Percentiles rank a stretch among this genome's conserved stretches.
phyloP scores from a whole-genome alignment of 2,113 vertebrate species.

The Microcebus ravelobensis region DNA sequence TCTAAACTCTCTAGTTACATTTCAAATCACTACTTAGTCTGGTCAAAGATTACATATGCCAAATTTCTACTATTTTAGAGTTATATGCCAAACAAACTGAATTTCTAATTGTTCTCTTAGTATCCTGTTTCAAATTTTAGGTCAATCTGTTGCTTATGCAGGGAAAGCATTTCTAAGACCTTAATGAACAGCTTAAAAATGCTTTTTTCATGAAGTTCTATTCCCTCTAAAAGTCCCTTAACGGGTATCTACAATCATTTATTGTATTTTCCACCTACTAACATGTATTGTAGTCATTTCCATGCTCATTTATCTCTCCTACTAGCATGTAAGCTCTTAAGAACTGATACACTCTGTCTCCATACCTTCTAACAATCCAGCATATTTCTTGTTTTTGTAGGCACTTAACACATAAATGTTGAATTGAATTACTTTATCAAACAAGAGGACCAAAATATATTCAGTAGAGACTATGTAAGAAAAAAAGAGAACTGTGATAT shows the following conservation, averaged over 20 bases:
- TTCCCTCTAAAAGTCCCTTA: not conserved
- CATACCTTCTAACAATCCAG: not conserved
- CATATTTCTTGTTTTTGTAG: not conserved
- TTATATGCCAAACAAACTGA: not conserved
- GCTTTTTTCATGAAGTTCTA: not conserved
- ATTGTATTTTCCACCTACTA: not conserved
- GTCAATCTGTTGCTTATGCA: not conserved
- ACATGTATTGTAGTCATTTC: not conserved
- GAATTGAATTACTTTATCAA: not conserved
- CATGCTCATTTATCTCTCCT: not conserved
- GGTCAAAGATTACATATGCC: not conserved
- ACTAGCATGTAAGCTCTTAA: not conserved
- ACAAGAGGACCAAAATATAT: not conserved
- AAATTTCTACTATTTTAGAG: not conserved
- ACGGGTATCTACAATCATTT: not conserved
- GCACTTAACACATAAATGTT: not conserved
- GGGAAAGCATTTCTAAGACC: not conserved
- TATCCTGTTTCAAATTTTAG: not conserved
- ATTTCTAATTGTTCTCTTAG: not conserved
- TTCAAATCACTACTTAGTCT: not conserved
- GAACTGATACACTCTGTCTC: not conserved
- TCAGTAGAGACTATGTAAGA: not conserved
- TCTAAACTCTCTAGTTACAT: not conserved
- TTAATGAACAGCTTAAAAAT: not conserved
- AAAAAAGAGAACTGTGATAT: not conserved